Base-by-base conservation (phyloP, 2,113 vertebrate species). In the Cebidichthys violaceus region DNA sequence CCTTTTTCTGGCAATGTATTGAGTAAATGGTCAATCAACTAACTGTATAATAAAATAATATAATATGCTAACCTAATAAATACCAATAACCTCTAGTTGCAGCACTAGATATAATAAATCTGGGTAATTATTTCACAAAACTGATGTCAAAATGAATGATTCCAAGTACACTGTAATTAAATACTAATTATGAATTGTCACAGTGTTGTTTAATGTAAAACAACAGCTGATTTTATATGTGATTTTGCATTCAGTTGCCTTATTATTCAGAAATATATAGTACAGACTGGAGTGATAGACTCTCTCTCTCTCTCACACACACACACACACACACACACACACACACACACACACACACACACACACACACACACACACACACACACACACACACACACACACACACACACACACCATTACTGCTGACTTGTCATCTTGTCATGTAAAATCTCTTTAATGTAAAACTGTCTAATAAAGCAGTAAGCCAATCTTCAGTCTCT, bases 401-500 rank as follows among this genome's bases (percentile, higher is more conserved):
- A 47, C 45, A 18, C 37, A 50, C 17, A 50, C 47, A 50, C 47
- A 50, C 45, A 20, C 47, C 45, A 18, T 18, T 6, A 37, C 37
- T 33, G 33, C 39, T 13, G 9, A 41, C 39, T 17, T 9, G 37
- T 39, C 37, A 37, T 47, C 45, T 47, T 47, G 45, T 47, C 45
- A 47, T 50, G 47, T 45, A 45, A 45, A 77, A 65, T 33, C 43
- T n/a, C 52, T 82, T 64, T 79, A 68, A 79, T 84, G 73, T 76
- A 41, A 79, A 20, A 69, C 17, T 6, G 29, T 75, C 41, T 82
- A 72, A 76, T 76, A 35, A 82, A 64, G 65, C 24, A 45, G 27
- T 10, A 18, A 83, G 52, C 18, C 13, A 31, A 22, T 77, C 47
- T 81, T 62, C 50, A 47, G 37, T 37, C 41, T 80, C 31, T n/a